A percentile compares a stretch with the other conserved stretches of the same genome.
Evolutionary conservation across 2,888 invertebrate species (phyloP).

Genomic region (Gisinianus flammeolus): DNA sequence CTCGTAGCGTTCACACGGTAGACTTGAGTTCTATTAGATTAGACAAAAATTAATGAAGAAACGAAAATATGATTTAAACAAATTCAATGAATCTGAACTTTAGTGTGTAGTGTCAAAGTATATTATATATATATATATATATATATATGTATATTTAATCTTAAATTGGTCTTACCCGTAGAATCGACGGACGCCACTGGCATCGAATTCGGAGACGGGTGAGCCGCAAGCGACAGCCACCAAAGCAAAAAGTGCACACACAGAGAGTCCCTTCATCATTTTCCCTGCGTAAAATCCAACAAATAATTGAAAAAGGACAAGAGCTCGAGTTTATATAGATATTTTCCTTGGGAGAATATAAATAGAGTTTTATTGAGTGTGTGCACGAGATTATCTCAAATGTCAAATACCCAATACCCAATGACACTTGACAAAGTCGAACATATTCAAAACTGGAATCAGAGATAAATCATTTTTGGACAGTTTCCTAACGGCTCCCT

Average conservation of each 20-base stretch:
- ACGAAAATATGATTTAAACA: too few relatives aligned
- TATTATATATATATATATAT: too few relatives aligned
- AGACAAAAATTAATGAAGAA: background rate
- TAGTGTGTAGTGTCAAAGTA: too few relatives aligned
- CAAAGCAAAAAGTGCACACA: background rate
- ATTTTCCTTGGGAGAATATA: background rate
- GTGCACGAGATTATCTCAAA: background rate
- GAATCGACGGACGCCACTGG: background rate
- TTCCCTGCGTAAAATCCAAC: background rate
- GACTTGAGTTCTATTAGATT: conserved; percentile 43
- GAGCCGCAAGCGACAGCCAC: background rate
- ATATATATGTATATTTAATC: background rate
- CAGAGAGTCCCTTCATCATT: background rate
- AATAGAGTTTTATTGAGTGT: background rate
- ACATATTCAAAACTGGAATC: background rate
- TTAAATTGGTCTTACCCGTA: too few relatives aligned
- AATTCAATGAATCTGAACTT: too few relatives aligned
- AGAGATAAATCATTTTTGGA: background rate
- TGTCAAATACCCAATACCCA: too few relatives aligned
- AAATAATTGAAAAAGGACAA: background rate
- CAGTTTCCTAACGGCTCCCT: background rate
- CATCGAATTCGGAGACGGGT: background rate
- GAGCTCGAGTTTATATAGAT: background rate
- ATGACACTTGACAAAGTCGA: background rate
- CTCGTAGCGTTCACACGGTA: conserved; percentile 46